A percentile compares a stretch with the other conserved stretches of the same genome.
Conservation (phyloP, 2,888 invertebrate genomes). For the Drosophila acutilabella region DNA sequence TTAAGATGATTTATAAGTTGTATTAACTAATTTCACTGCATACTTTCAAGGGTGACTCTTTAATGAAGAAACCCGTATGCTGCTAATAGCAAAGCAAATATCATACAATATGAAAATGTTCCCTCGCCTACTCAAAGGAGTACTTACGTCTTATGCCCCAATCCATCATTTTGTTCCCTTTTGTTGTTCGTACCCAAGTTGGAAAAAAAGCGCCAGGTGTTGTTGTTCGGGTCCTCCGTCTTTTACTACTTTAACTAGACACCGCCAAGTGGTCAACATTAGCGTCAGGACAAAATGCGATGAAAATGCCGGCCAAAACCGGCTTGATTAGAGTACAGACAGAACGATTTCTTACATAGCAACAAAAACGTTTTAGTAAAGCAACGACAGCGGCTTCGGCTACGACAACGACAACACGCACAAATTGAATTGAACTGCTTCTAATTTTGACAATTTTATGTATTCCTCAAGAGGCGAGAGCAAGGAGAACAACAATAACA, state of each 20-base stretch:
- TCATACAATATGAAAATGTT: constrained; percentile 14
- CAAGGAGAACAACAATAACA: constrained; percentile 26
- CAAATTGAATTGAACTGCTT: constrained; percentile 74
- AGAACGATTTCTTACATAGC: constrained; percentile 16
- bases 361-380: constrained; percentile 24
- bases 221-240: constrained; percentile 18
- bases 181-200: constrained; percentile 15
- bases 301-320: constrained; percentile 31
- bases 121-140: background rate
- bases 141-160: constrained; percentile 91
- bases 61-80: constrained; percentile 15
- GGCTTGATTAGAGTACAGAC: constrained; percentile 25
- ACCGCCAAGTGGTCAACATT: constrained; percentile 52
- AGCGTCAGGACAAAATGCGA: constrained; percentile 26
- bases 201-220: constrained; percentile 26
- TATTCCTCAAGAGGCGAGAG: constrained; percentile 59
- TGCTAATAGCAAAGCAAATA: constrained; percentile 27
- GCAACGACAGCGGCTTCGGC: background rate
- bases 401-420: constrained; percentile 38
- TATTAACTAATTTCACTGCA: constrained; percentile 27
- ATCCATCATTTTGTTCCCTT: constrained; percentile 88
- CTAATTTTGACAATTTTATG: constrained; percentile 77
- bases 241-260: constrained; percentile 10
- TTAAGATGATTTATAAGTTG: constrained; percentile 23
- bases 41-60: constrained; percentile 39